Conservation (phyloP, 2,888 invertebrate genomes). For the Pyralis farinalis region DNA sequence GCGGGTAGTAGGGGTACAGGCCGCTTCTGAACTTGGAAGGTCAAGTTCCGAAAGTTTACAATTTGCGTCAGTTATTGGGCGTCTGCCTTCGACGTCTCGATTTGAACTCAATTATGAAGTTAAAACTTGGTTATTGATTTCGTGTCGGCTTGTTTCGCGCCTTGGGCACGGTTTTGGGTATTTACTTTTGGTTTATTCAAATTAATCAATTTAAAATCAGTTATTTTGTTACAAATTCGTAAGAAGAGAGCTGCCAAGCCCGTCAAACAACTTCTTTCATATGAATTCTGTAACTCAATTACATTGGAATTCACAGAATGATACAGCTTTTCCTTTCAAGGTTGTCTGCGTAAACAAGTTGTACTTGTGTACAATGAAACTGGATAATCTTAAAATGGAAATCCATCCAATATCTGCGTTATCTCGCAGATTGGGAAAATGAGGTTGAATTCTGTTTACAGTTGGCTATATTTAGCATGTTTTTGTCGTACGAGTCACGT, state of each 20-base stretch:
- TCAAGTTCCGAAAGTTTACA: slow-evolving; percentile 61
- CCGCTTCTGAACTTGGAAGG: slow-evolving; percentile 65
- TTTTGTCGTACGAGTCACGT: background rate
- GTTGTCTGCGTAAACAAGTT: slow-evolving; percentile 2
- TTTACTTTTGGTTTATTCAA: background rate
- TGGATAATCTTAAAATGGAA: slow-evolving; percentile 5
- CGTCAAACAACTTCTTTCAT: too few relatives aligned
- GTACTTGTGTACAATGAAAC: background rate
- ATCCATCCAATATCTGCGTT: slow-evolving; percentile 2
- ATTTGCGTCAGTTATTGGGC: slow-evolving; percentile 51
- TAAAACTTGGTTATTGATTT: slow-evolving; percentile 18
- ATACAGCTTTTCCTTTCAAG: background rate
- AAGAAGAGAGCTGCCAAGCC: too few relatives aligned
- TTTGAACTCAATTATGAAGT: slow-evolving; percentile 33
- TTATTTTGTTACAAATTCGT: background rate
- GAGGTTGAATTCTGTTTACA: slow-evolving; percentile 5
- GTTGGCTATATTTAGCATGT: background rate
- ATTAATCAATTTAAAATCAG: background rate
- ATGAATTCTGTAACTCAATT: too few relatives aligned
- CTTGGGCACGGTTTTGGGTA: background rate
- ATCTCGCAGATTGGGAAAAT: slow-evolving; percentile 2
- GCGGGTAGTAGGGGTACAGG: slow-evolving; percentile 28
- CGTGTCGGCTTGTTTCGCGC: background rate
- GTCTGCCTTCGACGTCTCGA: slow-evolving; percentile 37
- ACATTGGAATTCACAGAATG: too few relatives aligned